Conservation (phyloP, 2,797 vertebrate species). For the Tapirus indicus region DNA sequence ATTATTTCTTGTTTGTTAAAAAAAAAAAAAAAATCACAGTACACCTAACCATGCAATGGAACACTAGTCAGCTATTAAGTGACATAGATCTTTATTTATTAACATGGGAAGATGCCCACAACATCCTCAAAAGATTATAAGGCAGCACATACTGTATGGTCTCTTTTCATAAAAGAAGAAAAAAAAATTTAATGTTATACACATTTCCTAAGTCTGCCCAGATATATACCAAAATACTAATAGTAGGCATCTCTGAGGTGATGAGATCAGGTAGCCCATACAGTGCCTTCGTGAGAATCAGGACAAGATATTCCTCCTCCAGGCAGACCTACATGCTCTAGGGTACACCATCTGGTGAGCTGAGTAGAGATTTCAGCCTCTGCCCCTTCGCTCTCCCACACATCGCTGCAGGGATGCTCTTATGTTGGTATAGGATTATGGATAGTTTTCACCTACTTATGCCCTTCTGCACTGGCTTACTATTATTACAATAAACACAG, state of each 20-base stretch:
- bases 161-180: neutral
- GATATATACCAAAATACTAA: neutral
- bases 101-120: neutral
- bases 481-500: neutral
- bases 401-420: neutral
- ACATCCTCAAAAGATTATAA: conserved; percentile 5
- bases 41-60: neutral
- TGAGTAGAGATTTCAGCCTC: neutral
- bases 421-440: neutral
- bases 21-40: neutral
- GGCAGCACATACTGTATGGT: neutral
- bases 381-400: neutral
- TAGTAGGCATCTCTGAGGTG: neutral
- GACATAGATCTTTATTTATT: neutral
- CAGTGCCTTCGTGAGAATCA: neutral
- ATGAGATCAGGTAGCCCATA: neutral
- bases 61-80: neutral
- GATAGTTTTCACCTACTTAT: neutral
- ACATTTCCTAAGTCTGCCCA: neutral
- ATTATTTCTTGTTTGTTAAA: neutral
- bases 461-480: neutral
- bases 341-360: too few species aligned
- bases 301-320: neutral
- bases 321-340: neutral
- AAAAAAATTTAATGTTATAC: neutral